phyloP scores from a whole-genome alignment of 2,113 vertebrate genomes.

The Leucoraja erinaceus region DNA sequence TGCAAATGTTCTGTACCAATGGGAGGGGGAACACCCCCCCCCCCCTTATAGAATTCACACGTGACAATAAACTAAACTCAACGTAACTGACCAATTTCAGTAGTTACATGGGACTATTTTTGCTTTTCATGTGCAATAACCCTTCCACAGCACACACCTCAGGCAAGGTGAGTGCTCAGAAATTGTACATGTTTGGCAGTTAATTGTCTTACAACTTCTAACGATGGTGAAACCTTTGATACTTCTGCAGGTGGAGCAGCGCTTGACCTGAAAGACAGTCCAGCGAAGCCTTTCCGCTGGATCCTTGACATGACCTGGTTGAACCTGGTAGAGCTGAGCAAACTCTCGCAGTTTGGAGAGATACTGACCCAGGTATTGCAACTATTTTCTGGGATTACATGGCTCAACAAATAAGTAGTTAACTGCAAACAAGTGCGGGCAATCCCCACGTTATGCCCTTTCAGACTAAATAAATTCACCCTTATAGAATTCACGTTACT shows the following conservation, averaged over 20 bases:
- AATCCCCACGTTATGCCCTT: too few species aligned
- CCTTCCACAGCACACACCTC: neutral
- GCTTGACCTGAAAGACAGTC: slow-evolving; percentile 63
- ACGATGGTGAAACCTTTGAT: neutral
- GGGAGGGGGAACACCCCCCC: too few species aligned
- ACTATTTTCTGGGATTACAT: neutral
- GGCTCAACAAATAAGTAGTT: neutral
- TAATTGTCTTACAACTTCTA: neutral
- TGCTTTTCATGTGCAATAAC: neutral
- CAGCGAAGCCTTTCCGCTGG: slow-evolving; percentile 59
- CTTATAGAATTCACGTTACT: too few species aligned
- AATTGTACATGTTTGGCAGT: neutral
- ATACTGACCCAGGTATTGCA: slow-evolving; percentile 62
- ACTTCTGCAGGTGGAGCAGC: slow-evolving; percentile 58
- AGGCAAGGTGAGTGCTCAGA: neutral
- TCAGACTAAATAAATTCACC: too few species aligned
- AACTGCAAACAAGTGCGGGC: neutral
- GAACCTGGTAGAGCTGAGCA: slow-evolving; percentile 64
- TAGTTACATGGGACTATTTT: too few species aligned
- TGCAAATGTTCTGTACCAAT: too few species aligned
- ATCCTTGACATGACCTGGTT: slow-evolving; percentile 66
- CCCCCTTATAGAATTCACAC: too few species aligned
- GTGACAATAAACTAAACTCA: too few species aligned
- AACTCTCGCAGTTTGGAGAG: slow-evolving; percentile 58
- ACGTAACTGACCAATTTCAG: too few species aligned